phyloP scores from a whole-genome alignment of 2,888 invertebrate species.

The Diarsia brunnea region DNA sequence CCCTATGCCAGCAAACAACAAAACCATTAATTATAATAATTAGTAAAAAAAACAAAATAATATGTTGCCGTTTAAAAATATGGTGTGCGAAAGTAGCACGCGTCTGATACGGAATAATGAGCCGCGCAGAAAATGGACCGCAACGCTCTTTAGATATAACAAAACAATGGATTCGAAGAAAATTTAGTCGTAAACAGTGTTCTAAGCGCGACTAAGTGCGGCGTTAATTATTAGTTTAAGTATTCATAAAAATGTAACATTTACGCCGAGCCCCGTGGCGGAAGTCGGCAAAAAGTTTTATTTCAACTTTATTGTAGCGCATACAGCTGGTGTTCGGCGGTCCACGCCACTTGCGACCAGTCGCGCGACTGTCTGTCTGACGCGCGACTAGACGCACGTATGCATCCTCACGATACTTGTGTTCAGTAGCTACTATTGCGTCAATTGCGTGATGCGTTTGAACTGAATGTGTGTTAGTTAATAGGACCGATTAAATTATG shows the following conservation, averaged over 20 bases:
- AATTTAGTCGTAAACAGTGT: conserved; percentile 83
- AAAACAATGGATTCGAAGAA: conserved; percentile 82
- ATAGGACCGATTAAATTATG: conserved; percentile 16
- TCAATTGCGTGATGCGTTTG: conserved; percentile 26
- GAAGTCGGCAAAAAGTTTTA: conserved; percentile 76
- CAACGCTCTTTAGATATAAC: conserved; percentile 77
- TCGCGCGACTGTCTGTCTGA: conserved; percentile 30
- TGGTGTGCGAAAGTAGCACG: conserved; percentile 75
- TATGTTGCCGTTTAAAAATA: conserved; percentile 78
- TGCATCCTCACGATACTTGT: neutral
- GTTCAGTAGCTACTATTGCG: conserved; percentile 24
- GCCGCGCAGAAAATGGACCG: conserved; percentile 78
- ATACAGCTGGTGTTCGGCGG: conserved; percentile 77
- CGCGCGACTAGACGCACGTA: conserved; percentile 11
- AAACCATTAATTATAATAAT: conserved; percentile 83
- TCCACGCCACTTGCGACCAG: conserved; percentile 58
- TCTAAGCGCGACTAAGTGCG: conserved; percentile 82
- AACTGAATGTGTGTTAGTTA: conserved; percentile 42
- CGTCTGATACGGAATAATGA: conserved; percentile 81
- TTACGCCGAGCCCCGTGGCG: conserved; percentile 73
- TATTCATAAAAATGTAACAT: conserved; percentile 82
- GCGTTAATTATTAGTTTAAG: conserved; percentile 87
- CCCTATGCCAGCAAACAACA: conserved; percentile 67
- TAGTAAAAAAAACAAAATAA: conserved; percentile 75
- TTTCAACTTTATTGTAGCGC: conserved; percentile 75